Conservation (phyloP, 2,113 vertebrate genomes). For the Oreotrochilus melanogaster region DNA sequence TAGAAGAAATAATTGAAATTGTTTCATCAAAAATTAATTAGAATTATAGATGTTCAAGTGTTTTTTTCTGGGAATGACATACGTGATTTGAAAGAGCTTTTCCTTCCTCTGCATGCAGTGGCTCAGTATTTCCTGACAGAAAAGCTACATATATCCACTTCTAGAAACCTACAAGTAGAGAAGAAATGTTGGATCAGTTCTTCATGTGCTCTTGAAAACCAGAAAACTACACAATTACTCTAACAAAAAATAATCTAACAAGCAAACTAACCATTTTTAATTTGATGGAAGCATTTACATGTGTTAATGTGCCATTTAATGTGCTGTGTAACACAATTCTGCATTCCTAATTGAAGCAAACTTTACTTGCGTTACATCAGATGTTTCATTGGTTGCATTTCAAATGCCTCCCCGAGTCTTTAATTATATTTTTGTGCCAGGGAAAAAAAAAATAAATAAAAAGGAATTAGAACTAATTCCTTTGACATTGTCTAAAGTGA, state of each 20-base stretch:
- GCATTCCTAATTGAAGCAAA: conserved; percentile 43
- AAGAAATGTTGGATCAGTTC: neutral
- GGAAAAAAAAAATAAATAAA: neutral
- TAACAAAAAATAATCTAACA: conserved; percentile 15
- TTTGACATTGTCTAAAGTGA: neutral
- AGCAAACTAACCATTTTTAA: conserved; percentile 4
- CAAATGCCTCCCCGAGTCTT: neutral
- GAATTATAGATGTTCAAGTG: neutral
- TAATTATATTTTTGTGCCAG: neutral
- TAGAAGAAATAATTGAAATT: neutral
- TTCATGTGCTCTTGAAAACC: neutral
- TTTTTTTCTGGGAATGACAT: neutral
- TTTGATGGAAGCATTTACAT: conserved; percentile 31
- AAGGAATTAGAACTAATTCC: neutral
- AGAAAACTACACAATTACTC: neutral
- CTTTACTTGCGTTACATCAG: neutral
- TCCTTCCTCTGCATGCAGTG: neutral
- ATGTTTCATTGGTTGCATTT: conserved; percentile 18
- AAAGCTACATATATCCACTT: neutral
- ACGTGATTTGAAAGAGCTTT: neutral
- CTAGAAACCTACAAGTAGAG: neutral
- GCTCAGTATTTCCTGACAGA: neutral
- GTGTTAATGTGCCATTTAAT: conserved; percentile 55
- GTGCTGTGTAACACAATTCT: conserved; percentile 41
- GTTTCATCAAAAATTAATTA: neutral